Evolutionary conservation across 2,797 vertebrate genomes (phyloP).

Genomic region (Sternarchorhynchus goeldii): DNA sequence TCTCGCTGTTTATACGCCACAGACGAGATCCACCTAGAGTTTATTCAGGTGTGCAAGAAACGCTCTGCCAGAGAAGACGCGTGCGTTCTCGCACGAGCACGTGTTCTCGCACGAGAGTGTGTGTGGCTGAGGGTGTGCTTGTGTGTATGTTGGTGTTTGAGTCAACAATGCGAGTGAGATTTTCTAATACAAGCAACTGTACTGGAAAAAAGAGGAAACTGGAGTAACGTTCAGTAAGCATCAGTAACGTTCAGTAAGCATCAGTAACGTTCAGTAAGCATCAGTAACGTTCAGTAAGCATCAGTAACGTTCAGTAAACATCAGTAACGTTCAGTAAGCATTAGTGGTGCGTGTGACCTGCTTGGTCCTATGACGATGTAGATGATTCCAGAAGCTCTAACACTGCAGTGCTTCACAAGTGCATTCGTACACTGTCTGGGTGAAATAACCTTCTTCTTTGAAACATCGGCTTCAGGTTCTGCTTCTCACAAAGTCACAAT

Average conservation of each 20-base stretch:
- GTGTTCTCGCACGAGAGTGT: too few relatives aligned
- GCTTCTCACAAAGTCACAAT: constrained; percentile 24
- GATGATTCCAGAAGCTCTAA: background rate
- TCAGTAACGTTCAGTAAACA: too few relatives aligned
- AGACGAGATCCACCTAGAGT: constrained; percentile 28
- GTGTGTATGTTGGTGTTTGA: background rate
- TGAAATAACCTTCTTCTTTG: background rate
- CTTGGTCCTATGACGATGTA: too few relatives aligned
- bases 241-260: too few relatives aligned
- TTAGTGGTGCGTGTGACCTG: too few relatives aligned
- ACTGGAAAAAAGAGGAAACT: too few relatives aligned
- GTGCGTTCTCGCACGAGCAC: background rate
- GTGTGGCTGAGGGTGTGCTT: background rate
- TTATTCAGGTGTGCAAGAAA: constrained; percentile 43
- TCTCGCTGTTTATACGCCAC: constrained; percentile 43
- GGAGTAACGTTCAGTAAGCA: too few relatives aligned
- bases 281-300: too few relatives aligned
- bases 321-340: too few relatives aligned
- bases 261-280: too few relatives aligned
- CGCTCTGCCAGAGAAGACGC: background rate
- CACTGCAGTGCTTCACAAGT: background rate
- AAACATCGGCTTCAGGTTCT: constrained; percentile 19
- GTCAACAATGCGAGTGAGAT: background rate
- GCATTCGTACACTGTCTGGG: background rate
- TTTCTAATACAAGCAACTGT: background rate